phyloP scores from a whole-genome alignment of 2,888 invertebrate species.

The Agriopis marginaria region DNA sequence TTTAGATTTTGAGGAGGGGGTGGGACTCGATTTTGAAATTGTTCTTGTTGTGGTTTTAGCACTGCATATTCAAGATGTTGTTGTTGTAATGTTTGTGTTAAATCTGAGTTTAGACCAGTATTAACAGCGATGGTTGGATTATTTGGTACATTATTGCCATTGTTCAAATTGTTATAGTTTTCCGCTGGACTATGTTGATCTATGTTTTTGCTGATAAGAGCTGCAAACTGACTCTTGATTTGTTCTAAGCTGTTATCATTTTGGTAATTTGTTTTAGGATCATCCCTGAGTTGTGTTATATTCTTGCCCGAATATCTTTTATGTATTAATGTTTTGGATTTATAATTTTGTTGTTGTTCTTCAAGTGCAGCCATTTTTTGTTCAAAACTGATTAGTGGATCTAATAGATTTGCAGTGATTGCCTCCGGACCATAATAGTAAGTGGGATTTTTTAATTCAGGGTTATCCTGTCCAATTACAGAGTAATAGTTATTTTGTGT shows the following conservation, averaged over 20 bases:
- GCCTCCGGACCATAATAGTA: background rate
- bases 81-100: background rate
- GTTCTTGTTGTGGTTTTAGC: background rate
- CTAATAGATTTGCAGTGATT: background rate
- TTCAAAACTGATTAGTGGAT: background rate
- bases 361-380: background rate
- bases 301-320: background rate
- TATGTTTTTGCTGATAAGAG: background rate
- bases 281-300: background rate
- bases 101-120: background rate
- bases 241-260: background rate
- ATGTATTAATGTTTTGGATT: background rate
- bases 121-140: background rate
- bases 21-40: background rate
- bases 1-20: background rate
- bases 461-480: background rate
- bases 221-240: background rate
- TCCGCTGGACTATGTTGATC: background rate
- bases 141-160: background rate
- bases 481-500: background rate
- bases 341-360: background rate
- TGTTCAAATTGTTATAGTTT: background rate
- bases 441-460: background rate
- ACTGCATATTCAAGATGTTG: background rate
- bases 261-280: too few relatives aligned